phyloP scores from a whole-genome alignment of 2,888 invertebrate species.

The Hydropsyche betteni region DNA sequence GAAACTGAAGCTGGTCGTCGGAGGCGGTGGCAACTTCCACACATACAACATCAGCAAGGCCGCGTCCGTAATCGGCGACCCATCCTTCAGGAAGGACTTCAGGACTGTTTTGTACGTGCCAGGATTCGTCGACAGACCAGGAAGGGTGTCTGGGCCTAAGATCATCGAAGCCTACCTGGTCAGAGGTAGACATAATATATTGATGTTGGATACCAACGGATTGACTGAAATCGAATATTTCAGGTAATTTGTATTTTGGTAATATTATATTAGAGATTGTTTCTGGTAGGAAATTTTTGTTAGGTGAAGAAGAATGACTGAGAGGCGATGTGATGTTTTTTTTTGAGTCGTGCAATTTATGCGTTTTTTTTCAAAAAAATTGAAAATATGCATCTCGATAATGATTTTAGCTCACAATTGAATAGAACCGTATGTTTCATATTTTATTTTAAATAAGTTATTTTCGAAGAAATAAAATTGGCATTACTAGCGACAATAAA shows the following conservation, averaged over 20 bases:
- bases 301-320: no score
- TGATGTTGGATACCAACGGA: slow-evolving; percentile 41
- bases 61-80: slow-evolving; percentile 31
- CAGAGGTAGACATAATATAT: slow-evolving; percentile 44
- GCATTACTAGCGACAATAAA: no score
- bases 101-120: slow-evolving; percentile 45
- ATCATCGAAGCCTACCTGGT: slow-evolving; percentile 37
- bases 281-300: no score
- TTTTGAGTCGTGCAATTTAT: no score
- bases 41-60: slow-evolving; percentile 43
- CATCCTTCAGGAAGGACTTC: slow-evolving; percentile 40
- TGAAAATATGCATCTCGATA: no score
- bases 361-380: no score
- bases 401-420: no score
- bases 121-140: slow-evolving; percentile 40
- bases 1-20: slow-evolving; percentile 27
- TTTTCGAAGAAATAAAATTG: no score
- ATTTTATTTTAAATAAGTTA: no score
- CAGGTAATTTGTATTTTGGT: slow-evolving; percentile 37
- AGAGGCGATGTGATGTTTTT: no score
- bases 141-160: neutral
- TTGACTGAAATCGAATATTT: slow-evolving; percentile 33
- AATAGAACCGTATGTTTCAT: no score
- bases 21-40: slow-evolving; percentile 28
- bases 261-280: no score